phyloP scores from a whole-genome alignment of 2,113 vertebrate genomes.

The Platysteira castanea region DNA sequence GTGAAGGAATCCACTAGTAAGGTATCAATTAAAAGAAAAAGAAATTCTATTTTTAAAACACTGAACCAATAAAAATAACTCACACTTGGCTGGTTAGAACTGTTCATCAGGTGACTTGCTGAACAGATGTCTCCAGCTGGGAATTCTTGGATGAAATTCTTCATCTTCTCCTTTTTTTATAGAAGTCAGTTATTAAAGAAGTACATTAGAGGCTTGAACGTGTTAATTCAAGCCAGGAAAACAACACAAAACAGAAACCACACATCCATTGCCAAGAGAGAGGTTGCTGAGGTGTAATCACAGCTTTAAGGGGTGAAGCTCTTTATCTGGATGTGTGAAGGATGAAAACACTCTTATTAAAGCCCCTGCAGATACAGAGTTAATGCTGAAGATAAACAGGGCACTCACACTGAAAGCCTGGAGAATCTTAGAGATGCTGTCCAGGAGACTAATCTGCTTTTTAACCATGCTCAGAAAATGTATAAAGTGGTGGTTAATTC shows the following conservation, averaged over 20 bases:
- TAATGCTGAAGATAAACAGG: conserved; percentile 1
- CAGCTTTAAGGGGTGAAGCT: conserved; percentile 10
- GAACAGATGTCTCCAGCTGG: conserved; percentile 68
- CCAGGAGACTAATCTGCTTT: not conserved
- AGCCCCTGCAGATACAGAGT: not conserved
- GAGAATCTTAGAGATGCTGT: not conserved
- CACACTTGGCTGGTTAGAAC: conserved; percentile 65
- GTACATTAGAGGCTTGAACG: not conserved
- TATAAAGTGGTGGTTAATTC: not conserved
- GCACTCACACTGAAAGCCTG: not conserved
- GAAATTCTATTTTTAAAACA: conserved; percentile 64
- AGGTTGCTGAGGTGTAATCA: conserved; percentile 19
- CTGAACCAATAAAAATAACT: conserved; percentile 73
- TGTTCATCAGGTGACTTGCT: conserved; percentile 67
- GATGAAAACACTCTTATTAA: not conserved
- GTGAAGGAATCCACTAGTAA: not conserved
- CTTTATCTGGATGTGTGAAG: not conserved
- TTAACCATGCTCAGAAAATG: not conserved
- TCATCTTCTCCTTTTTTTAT: conserved; percentile 1
- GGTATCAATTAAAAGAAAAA: conserved; percentile 4
- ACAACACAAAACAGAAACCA: conserved; percentile 32
- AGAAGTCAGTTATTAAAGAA: conserved; percentile 36
- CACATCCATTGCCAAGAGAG: not conserved
- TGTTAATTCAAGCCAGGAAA: conserved; percentile 38
- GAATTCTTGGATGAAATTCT: conserved; percentile 41